These are phyloP conservation scores for Oreochromis tanganicae DNA, from an alignment of 2,113 vertebrate genomes.

Conservation along the genomic window DNA sequence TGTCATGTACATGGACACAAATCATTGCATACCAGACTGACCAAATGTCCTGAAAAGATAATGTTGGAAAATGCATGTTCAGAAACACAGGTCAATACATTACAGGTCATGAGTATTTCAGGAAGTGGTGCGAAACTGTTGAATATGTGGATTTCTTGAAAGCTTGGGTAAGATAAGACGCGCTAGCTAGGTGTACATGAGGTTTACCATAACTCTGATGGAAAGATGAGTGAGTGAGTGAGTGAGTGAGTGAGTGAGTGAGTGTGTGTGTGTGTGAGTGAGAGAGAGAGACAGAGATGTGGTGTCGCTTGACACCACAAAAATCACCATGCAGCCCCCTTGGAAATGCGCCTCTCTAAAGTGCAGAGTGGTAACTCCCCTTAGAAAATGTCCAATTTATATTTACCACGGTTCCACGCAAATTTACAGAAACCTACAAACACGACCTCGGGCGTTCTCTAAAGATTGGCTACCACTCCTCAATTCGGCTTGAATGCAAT, in stretches of 20 bases:
- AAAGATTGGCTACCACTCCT: background rate
- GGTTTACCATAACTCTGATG: background rate
- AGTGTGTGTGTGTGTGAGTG: background rate
- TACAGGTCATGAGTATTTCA: background rate
- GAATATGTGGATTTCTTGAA: background rate
- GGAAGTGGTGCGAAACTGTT: background rate
- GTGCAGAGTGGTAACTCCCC: background rate
- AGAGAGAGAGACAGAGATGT: background rate
- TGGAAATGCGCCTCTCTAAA: background rate
- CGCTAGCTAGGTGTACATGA: background rate
- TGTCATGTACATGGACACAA: background rate
- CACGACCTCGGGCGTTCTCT: rapidly evolving
- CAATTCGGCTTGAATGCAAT: background rate
- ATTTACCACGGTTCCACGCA: background rate
- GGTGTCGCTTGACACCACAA: background rate
- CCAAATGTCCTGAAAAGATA: rapidly evolving
- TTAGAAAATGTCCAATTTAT: background rate
- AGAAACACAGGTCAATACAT: background rate
- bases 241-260: too few relatives aligned
- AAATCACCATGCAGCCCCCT: background rate
- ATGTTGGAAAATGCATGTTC: background rate
- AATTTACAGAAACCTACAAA: rapidly evolving
- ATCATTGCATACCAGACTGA: background rate
- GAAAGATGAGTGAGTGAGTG: background rate
- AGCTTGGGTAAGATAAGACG: background rate